Base-by-base conservation (phyloP, 2,113 vertebrate genomes). In the Rhizomys pruinosus region DNA sequence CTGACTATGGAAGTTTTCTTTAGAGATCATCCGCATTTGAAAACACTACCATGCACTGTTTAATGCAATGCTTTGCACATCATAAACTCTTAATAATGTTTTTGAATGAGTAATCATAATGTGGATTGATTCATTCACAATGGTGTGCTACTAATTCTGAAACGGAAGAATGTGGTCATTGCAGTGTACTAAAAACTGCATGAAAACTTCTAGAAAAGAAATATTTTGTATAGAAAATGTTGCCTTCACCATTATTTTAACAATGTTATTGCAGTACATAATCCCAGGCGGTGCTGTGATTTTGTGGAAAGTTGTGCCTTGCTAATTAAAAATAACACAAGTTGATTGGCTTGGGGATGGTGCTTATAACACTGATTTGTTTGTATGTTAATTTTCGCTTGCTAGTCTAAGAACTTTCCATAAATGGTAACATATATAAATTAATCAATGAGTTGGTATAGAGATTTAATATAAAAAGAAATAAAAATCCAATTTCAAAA, bases 321-420 rank as follows among this genome's bases (percentile, higher is more conserved):
- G 82, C 61, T 95, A 86, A 96, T 91, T 88, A 85, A 91, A 93
- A 77, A 92, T 52, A 55, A 87, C 63, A 91, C 25, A 37, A 64
- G 69, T 90, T 95, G 86, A 90, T 22, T 90, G 76, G 20, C 69
- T 91, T 91, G 88, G 63, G 29, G 20, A 19, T n/a, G 39, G 90
- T 63, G 84, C 64, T 92, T 57, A 71, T 34, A 95, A 94, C 69
- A 95, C 87, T 88, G 86, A 76, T 97, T 97, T 96, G 69, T 96
- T 97, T 96, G 92, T 93, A 47, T 94, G 97, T 94, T 93, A 87
- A 93, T 77, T 96, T 44, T 96, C 84, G 96, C 55, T 82, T 97
- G 79, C 92, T 59, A 96, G 55, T 55, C 22, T 81, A 87, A 84
- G 5, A 61, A 84, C 79, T 95, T 96, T 79, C 85, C 93, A 97